phyloP scores from a whole-genome alignment of 2,797 vertebrate genomes.

The Etheostoma perlongum region DNA sequence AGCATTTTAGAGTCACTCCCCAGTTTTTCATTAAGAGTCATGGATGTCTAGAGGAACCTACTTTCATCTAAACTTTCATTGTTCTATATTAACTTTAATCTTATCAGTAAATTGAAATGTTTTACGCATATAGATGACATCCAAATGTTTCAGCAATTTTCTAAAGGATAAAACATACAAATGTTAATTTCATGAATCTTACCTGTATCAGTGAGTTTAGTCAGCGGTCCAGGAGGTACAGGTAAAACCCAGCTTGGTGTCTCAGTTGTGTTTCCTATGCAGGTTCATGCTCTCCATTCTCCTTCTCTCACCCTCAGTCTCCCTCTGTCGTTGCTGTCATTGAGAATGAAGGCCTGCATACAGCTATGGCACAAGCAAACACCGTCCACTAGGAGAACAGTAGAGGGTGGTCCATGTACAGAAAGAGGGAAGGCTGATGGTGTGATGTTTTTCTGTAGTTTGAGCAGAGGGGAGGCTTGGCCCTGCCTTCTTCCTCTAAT shows the following conservation, averaged over 20 bases:
- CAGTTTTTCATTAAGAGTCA: not conserved
- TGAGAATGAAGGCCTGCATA: conserved; percentile 55
- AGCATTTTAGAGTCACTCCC: not conserved
- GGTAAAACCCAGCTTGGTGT: conserved; percentile 42
- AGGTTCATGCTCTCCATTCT: conserved; percentile 73
- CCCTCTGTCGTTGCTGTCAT: conserved; percentile 65
- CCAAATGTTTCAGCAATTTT: not conserved
- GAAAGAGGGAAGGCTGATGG: conserved; percentile 71
- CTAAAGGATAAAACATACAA: not conserved
- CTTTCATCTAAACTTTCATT: not conserved
- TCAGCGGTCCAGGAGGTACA: conserved; percentile 45
- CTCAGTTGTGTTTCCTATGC: conserved; percentile 56
- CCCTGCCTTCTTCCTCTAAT: conserved; percentile 76
- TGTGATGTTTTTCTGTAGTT: conserved; percentile 62
- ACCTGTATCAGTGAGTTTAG: conserved; percentile 63
- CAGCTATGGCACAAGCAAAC: conserved; percentile 57
- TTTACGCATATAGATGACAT: not conserved
- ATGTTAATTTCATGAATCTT: not conserved
- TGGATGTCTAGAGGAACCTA: not conserved
- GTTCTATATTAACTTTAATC: not conserved
- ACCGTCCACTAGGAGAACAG: conserved; percentile 60
- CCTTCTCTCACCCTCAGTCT: conserved; percentile 51
- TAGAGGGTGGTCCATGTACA: conserved; percentile 73
- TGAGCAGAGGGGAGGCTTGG: conserved; percentile 52
- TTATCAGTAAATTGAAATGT: not conserved